Percentiles rank a stretch among this genome's conserved stretches.
Conservation (phyloP, 2,797 vertebrate species). For the Amphiprion clarkii region DNA sequence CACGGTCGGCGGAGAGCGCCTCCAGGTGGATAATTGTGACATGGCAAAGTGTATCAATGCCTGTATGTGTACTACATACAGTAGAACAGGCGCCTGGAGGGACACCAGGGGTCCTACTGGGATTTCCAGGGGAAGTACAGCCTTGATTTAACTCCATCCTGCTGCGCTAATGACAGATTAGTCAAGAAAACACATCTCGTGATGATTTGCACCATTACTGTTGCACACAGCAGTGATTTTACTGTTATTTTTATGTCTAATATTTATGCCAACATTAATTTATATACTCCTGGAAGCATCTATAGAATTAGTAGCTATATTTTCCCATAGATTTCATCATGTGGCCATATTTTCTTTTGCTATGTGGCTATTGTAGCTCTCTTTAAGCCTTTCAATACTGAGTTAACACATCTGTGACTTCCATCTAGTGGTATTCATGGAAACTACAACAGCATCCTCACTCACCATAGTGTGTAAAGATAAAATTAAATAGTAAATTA, state of each 20-base stretch:
- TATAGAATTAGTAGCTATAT: not conserved
- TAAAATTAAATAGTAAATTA: too few relatives aligned
- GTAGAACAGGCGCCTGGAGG: not conserved
- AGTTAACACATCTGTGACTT: not conserved
- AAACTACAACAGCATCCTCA: slow-evolving; percentile 14
- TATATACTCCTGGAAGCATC: not conserved
- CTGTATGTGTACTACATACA: not conserved
- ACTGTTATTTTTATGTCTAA: not conserved
- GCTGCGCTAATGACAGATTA: not conserved
- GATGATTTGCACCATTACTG: not conserved
- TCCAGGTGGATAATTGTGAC: slow-evolving; percentile 45
- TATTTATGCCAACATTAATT: not conserved
- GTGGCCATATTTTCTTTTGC: not conserved
- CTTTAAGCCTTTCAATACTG: not conserved
- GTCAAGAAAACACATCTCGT: not conserved
- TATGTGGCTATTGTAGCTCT: not conserved
- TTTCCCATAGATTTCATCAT: not conserved
- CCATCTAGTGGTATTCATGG: slow-evolving; percentile 9
- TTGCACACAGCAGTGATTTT: not conserved
- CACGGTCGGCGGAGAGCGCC: slow-evolving; percentile 62
- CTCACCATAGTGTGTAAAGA: too few relatives aligned
- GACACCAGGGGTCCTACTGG: slow-evolving; percentile 32
- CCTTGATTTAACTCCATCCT: not conserved
- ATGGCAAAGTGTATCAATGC: not conserved
- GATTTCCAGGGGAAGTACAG: not conserved